Evolutionary conservation across 2,797 vertebrate species (phyloP), one percentile per base, ranked within the genome.

Genomic region (Florisuga fusca): DNA sequence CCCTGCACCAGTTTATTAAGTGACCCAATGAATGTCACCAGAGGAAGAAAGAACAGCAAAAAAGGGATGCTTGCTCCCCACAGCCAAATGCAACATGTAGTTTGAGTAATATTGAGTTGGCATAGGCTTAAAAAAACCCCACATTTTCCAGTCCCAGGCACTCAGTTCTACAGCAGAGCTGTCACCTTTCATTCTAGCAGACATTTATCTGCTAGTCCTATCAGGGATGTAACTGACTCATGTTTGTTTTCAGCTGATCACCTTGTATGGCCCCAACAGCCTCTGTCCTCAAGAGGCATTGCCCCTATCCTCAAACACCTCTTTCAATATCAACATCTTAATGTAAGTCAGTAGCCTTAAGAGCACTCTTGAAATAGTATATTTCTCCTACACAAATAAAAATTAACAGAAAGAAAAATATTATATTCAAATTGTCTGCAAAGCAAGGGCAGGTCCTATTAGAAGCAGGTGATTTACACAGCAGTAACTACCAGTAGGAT

Each of bases 281-380:
- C 3, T 1, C 29, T 57, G 59, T 33, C 66, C 7, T 8, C 12
- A 68, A 58, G n/a, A 11, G 87, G 57, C 36, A 43, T 4, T 23
- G 23, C 33, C 45, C 69, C 34, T 15, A 15, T 7, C 34, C 50
- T 57, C 63, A 84, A 23, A 33, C 53, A 64, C 33, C 71, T 67
- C 21, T 63, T 48, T 17, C 68, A 87, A 7, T 8, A 8, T 38
- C 78, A 93, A 72, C 12, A 68, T 26, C 50, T 73, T 29, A 23
- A 50, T 17, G 3, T 43, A 63, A 57, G 25, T 10, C 4, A 4
- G 31, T 19, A 82, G 27, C 38, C 74, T 0, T 12, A 75, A 75
- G 21, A 62, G 8, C 16, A 33, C 36, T 66, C 55, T 17, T 61
- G 27, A 38, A 80, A 34, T 21, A 78, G 0, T 0, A 3, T 33